A percentile compares a stretch with the other conserved stretches of the same genome.
Conservation (phyloP, 2,888 invertebrate genomes). For the Drosophila limbata region DNA sequence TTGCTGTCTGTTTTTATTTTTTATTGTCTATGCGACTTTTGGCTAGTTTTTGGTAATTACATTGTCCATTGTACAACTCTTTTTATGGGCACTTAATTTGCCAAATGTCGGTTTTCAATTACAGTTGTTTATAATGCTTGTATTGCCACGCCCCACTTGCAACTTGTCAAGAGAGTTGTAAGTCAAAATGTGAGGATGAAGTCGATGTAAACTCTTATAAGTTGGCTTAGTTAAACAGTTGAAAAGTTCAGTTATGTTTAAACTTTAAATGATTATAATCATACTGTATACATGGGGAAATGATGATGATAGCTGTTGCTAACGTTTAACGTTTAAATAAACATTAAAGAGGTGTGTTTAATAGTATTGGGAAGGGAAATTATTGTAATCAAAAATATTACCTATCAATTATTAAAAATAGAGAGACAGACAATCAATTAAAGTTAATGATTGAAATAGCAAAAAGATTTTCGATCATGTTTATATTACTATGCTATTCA, state of each 20-base stretch:
- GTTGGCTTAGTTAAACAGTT: background rate
- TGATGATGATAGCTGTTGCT: background rate
- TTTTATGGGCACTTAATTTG: slow-evolving; percentile 75
- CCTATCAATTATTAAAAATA: background rate
- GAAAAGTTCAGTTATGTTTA: slow-evolving; percentile 9
- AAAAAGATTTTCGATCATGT: background rate
- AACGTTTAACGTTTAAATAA: slow-evolving; percentile 1
- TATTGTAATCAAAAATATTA: background rate
- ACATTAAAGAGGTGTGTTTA: slow-evolving; percentile 18
- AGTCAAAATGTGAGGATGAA: slow-evolving; percentile 14
- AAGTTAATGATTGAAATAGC: background rate
- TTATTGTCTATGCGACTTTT: slow-evolving; percentile 3
- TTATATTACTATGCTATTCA: too few relatives aligned
- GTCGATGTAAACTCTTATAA: background rate
- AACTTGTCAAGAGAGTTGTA: slow-evolving; percentile 26
- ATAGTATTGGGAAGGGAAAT: background rate
- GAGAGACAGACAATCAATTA: background rate
- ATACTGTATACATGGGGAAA: too few relatives aligned
- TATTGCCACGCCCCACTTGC: slow-evolving; percentile 44
- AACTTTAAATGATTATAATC: slow-evolving; percentile 8
- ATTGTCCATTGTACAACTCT: slow-evolving; percentile 63
- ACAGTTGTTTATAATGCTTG: slow-evolving; percentile 25
- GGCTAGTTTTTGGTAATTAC: slow-evolving; percentile 51
- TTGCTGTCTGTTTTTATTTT: slow-evolving; percentile 17
- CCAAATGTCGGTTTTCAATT: slow-evolving; percentile 58